Base-by-base conservation (phyloP, 30 jellyfish, hydroid and myxozoan genomes). In the Pseudorhiza aurosa region DNA sequence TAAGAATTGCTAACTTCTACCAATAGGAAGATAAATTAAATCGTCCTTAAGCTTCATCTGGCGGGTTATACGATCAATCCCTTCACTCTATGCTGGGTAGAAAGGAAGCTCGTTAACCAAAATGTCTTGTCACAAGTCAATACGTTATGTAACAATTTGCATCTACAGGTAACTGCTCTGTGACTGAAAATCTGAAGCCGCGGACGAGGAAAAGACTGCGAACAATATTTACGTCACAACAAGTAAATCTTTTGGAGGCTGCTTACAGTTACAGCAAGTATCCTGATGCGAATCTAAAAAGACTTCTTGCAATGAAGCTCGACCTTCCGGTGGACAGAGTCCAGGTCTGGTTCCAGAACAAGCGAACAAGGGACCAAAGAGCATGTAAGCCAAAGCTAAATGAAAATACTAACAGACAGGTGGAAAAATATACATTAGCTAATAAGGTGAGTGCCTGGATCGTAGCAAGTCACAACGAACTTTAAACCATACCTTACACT, bases 281-380 rank as follows among this genome's bases (percentile, higher is more conserved):
- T 57, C 98, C 98, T 27, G 93, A 73, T 44, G 75, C 91, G 12
- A 56, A 58, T 21, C 39, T 55, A 22, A 85, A 87, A 58, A 82
- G 59, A 65, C 33, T 29, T 68, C 76, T 93, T 4, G 95, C 98
- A 1, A 62, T 49, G 0, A 70, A 51, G 43, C 68, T 86, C 4
- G 95, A 77, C 5, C 79, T 93, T 6, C 93, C 96, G 11, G 65
- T 80, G 30, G 98, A 93, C 59, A 44, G 97, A 63, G 88, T 93
- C 5, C 94, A 87, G 36, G 93, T 93, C 9, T 93, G 98, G 98
- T 93, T 83, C 88, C 98, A 93, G 46, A 93, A 93, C 65, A 75
- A 96, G 33, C 74, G 96, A 43, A 96, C 98, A 1, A 65, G 93
- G 31, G 97, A 93, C 47, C 89, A 85, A 47, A 74, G 42, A 53